Evolutionary conservation across 2,113 vertebrate species (phyloP), one percentile per base, ranked within the genome.

Genomic region (Tachuris rubrigastra): DNA sequence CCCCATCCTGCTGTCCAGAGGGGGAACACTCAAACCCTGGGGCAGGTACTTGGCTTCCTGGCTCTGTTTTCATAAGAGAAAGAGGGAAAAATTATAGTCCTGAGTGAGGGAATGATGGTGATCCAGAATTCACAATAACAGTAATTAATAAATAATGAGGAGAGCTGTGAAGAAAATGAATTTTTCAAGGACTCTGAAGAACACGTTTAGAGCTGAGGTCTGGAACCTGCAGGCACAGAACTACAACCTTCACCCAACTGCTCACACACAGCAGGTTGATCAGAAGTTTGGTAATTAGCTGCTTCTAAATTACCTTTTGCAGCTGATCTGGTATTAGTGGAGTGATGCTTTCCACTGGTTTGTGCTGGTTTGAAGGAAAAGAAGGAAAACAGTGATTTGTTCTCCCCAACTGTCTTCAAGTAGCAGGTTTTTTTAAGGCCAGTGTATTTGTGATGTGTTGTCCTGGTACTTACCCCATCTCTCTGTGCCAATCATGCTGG

Each of bases 131-230:
- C 74, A 78, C 60, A 88, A 53, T 82, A 91, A 83, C 77, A 89
- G 35, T 42, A 87, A 52, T 85, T 94, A 89, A 95, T 95, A 96
- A 96, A 75, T 65, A 92, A 96, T 84, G 47, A 87, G 83, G 4
- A 78, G 35, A 85, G 15, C 73, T 91, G 94, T 71, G 60, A 95
- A 87, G 73, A 91, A 83, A 93, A 92, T 75, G 2, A 86, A 88
- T 95, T 85, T 96, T 91, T 92, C 72, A 74, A 56, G 73, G 90
- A 59, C 73, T 87, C 59, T 62, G 80, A 84, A 72, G 90, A 93
- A 81, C 25, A 9, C 33, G 33, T 58, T 69, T 74, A 74, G 91
- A 71, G 49, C 77, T 41, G 25, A 60, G 78, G 10, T 68, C 79
- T 60, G 42, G 81, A 89, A 69, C 63, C 58, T 53, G 69, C 87